Evolutionary conservation across 1,140 invertebrate species (phyloP), one percentile per base, ranked within the genome.

Genomic region (Halesus radiatus): DNA sequence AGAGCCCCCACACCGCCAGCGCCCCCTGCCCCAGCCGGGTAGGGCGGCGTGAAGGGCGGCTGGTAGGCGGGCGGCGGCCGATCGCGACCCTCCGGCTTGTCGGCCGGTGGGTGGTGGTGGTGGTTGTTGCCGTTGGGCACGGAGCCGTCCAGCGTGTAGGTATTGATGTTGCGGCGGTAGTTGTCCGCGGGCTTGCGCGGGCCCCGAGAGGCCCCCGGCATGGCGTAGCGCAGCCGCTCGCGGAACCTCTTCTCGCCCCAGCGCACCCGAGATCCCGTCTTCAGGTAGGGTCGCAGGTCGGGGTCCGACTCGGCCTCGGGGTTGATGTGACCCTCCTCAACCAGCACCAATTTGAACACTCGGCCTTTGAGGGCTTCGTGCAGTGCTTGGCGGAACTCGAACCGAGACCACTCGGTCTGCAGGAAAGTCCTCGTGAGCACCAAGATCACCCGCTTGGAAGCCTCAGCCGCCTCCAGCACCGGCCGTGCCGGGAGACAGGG

Each of bases 221-320:
- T 94, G 81, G 95, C 94, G 88, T 96, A 98, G 80, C 94, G 92
- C 50, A 98, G 89, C 84, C 96, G 94, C 86, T 98, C 96, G 96
- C 96, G 98, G 88, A 98, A 98, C 85, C 94, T 91, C 84, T 95
- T 95, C 85, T 98, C 96, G 81, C 95, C 95, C 95, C 96, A 97
- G 81, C 93, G 91, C n/a, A 98, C 88, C 56, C 94, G 91, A 7
- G 94, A 93, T 83, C 94, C 93, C 6, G 96, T 96, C 85, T 97
- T 96, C 8, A 98, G 89, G 85, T 97, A 98, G 0, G 96, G 93
- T 84, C 95, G 91, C 45, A 98, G 89, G 86, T 98, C 97, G 3
- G 94, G 94, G 85, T 98, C 97, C 53, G 95, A 91, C 85, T 97
- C 94, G 18, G 95, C 93, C 84, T 97, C 95, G 23, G 92, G 91